Evolutionary conservation across 1,140 invertebrate genomes (phyloP).

Genomic region (Melanaphis sacchari): DNA sequence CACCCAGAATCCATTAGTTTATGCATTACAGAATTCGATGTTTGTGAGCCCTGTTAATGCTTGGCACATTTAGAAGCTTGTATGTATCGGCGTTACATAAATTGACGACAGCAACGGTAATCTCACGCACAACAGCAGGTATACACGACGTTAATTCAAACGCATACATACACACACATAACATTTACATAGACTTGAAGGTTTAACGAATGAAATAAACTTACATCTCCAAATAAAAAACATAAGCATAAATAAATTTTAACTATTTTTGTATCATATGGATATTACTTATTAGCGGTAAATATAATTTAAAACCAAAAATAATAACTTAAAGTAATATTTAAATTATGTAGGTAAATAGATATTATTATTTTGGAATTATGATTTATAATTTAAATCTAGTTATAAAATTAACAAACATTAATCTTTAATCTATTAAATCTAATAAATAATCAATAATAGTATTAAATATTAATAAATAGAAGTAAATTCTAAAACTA

Average conservation of each 20-base stretch:
- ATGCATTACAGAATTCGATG: conserved; percentile 24
- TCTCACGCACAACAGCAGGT: conserved; percentile 37
- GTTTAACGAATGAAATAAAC: neutral
- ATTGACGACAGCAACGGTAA: conserved; percentile 21
- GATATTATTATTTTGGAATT: neutral
- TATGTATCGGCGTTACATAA: conserved; percentile 39
- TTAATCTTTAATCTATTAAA: neutral
- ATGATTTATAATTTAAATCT: neutral
- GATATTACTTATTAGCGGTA: neutral
- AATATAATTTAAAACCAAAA: neutral
- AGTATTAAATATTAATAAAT: no score
- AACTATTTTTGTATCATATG: neutral
- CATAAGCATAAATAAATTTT: neutral
- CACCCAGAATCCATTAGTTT: conserved; percentile 53
- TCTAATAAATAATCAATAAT: no score
- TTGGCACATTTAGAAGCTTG: conserved; percentile 38
- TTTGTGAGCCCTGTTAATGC: conserved; percentile 49
- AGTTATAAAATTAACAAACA: neutral
- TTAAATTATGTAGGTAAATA: neutral
- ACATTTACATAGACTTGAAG: neutral
- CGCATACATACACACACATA: neutral
- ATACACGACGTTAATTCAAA: neutral
- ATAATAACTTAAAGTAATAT: neutral
- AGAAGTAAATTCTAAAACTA: no score
- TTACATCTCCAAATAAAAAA: conserved; percentile 7